Percentiles rank a stretch among this genome's conserved stretches.
Evolutionary conservation across 2,113 vertebrate species (phyloP).

Genomic region (Brienomyrus longianalis): DNA sequence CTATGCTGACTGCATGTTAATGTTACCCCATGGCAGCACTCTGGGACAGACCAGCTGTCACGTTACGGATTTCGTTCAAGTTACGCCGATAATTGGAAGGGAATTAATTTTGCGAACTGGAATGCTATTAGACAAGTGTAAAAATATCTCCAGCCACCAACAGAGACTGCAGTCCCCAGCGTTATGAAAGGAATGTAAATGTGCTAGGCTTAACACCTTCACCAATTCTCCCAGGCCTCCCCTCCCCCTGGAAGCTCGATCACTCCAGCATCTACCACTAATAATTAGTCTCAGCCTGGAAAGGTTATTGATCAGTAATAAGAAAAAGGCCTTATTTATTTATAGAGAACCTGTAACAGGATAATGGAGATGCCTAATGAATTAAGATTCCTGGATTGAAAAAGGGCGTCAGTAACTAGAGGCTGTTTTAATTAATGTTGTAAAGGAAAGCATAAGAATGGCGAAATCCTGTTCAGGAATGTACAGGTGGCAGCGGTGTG

Average conservation of each 20-base stretch:
- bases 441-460: constrained; percentile 8
- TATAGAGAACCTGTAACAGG: constrained; percentile 17
- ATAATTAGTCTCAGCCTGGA: constrained; percentile 17
- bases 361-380: constrained; percentile 28
- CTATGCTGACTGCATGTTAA: background rate
- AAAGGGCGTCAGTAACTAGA: constrained; percentile 24
- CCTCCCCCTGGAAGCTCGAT: constrained; percentile 11
- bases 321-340: constrained; percentile 7
- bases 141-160: constrained; percentile 29
- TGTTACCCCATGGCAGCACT: background rate
- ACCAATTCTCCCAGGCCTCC: background rate
- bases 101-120: constrained; percentile 20
- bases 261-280: constrained; percentile 8
- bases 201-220: constrained; percentile 21
- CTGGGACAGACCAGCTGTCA: constrained; percentile 10
- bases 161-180: constrained; percentile 21
- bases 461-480: background rate
- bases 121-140: constrained; percentile 29
- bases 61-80: constrained; percentile 20
- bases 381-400: constrained; percentile 26
- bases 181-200: constrained; percentile 24
- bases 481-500: background rate
- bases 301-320: background rate
- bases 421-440: constrained; percentile 29
- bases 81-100: constrained; percentile 32